Conservation (phyloP, 2,797 vertebrate genomes). For the Xenentodon cancila region DNA sequence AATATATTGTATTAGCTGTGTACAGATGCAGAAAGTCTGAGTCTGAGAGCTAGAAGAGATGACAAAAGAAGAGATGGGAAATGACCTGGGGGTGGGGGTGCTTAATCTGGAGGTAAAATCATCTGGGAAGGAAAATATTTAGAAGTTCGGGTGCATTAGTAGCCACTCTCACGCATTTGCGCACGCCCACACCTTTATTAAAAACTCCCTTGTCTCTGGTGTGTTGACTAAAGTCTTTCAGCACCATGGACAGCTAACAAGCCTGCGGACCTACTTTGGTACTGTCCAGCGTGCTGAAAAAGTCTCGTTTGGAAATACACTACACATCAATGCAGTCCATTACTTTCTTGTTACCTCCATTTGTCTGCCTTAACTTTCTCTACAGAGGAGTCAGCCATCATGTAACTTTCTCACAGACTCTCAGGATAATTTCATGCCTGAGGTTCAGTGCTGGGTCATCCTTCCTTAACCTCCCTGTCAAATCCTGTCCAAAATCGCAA, state of each 20-base stretch:
- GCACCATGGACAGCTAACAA: conserved; percentile 41
- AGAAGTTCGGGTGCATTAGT: background rate
- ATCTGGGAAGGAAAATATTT: conserved; percentile 7
- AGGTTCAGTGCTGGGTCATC: background rate
- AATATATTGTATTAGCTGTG: background rate
- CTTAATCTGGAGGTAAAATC: conserved; percentile 17
- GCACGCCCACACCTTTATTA: background rate
- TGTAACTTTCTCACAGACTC: background rate
- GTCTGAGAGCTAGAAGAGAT: conserved; percentile 10
- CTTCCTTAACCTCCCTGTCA: background rate
- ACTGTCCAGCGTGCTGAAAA: conserved; percentile 53
- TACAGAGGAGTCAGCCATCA: background rate
- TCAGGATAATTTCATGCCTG: background rate
- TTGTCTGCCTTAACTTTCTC: conserved; percentile 24
- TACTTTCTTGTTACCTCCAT: conserved; percentile 4
- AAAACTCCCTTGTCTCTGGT: background rate
- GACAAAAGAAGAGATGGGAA: background rate
- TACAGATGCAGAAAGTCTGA: background rate
- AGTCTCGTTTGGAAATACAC: background rate
- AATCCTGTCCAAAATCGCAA: background rate
- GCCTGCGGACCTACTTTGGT: background rate
- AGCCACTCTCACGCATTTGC: background rate
- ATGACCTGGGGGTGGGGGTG: background rate
- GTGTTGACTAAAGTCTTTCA: conserved; percentile 13
- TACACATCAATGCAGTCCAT: conserved; percentile 3